Evolutionary conservation across 2,113 vertebrate genomes (phyloP).

Genomic region (Pyrgilauda ruficollis): DNA sequence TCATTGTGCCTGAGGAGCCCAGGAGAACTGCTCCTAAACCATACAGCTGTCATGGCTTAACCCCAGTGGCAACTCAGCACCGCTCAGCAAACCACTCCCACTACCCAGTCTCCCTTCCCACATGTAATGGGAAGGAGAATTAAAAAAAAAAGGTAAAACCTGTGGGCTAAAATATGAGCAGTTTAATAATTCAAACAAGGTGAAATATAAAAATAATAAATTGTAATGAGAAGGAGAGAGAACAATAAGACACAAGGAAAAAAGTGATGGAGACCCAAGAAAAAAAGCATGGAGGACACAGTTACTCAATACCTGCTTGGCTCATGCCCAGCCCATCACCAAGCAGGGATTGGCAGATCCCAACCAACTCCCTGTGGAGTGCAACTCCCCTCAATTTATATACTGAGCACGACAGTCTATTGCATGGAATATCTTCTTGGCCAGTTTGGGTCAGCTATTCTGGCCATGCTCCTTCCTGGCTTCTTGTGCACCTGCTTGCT

Average conservation of each 20-base stretch:
- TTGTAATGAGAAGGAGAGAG: background rate
- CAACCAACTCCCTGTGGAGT: too few species aligned
- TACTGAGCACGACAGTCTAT: too few species aligned
- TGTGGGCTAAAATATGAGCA: accelerated
- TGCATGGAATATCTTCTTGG: background rate
- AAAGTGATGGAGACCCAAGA: background rate
- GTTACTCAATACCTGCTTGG: background rate
- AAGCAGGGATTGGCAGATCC: background rate
- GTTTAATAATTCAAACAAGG: background rate
- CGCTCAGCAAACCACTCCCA: background rate
- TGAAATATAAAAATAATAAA: background rate
- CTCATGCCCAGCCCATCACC: background rate
- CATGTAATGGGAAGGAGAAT: background rate
- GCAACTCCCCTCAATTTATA: background rate
- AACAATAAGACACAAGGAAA: background rate
- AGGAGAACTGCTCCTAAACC: background rate
- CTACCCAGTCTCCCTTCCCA: background rate
- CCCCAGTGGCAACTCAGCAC: background rate
- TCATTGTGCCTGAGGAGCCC: accelerated
- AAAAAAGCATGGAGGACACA: background rate
- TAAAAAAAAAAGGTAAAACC: background rate
- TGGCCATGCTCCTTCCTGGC: background rate
- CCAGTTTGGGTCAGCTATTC: background rate
- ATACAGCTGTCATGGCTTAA: background rate
- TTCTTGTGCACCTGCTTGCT: background rate